These are phyloP conservation scores for Arothron firmamentum DNA, from an alignment of 2,113 vertebrate species.

Conservation along the genomic window DNA sequence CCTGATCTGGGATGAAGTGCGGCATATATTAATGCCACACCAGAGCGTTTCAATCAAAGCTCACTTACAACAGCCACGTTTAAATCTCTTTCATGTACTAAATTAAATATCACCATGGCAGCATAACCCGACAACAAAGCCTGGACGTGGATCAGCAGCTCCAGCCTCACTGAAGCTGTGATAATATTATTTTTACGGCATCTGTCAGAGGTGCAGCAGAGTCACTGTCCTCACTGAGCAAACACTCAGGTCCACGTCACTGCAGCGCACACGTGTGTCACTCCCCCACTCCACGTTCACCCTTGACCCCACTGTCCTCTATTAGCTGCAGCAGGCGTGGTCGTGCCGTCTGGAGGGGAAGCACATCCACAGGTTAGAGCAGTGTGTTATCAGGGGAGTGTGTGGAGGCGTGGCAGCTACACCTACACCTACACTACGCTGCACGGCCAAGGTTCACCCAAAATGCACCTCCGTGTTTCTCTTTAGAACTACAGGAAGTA, in stretches of 20 bases:
- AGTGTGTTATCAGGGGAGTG: slow-evolving; percentile 45
- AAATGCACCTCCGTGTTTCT: slow-evolving; percentile 5
- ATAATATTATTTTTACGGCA: no score
- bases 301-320: slow-evolving; percentile 26
- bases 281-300: slow-evolving; percentile 13
- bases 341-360: slow-evolving; percentile 34
- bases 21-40: no score
- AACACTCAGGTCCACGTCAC: slow-evolving; percentile 21
- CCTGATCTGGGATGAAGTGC: no score
- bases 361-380: slow-evolving; percentile 26
- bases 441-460: slow-evolving; percentile 54
- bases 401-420: slow-evolving; percentile 27
- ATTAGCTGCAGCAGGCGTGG: slow-evolving; percentile 19
- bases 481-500: background rate
- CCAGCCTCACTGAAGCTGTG: no score
- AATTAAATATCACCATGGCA: no score
- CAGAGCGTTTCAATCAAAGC: no score
- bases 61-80: no score
- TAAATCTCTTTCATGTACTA: no score
- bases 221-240: slow-evolving; percentile 2
- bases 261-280: slow-evolving; percentile 2
- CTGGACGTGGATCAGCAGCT: no score
- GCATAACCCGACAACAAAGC: no score
- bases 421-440: slow-evolving; percentile 13
- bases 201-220: background rate